Base-by-base conservation (phyloP, 2,797 vertebrate species). In the Coccyzus lansbergi region DNA sequence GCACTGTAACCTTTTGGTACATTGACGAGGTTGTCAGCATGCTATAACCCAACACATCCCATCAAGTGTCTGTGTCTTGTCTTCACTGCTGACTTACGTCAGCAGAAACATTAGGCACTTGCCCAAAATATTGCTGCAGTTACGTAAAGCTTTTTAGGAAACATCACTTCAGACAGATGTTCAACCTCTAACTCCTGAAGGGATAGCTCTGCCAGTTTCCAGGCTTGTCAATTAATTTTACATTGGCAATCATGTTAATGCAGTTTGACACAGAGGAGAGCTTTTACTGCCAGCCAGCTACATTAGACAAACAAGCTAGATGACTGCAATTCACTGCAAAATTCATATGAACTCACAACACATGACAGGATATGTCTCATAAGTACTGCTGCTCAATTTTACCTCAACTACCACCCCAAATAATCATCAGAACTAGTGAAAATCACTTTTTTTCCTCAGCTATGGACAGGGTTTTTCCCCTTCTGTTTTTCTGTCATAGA, bases 171-270 rank as follows among this genome's bases (percentile, higher is more conserved):
- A 96, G 84, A 96, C 91, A 97, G 90, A 96, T 97, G 80, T 97
- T 97, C 97, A 97, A 97, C 96, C 95, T 92, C 60, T 60, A 76
- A 74, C 74, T 74, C 96, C 92, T 95, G 83, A 95, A 92, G 93
- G 69, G 92, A 88, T 88, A 88, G 15, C 52, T 75, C 42, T 80
- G 70, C 20, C 65, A 69, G 83, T 95, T 97, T 69, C 83, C 94
- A 70, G 79, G 72, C 63, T 95, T 93, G 94, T 96, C 96, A 91
- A 98, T 97, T 96, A 98, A 96, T 97, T 97, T 97, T 97, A 93
- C 71, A 93, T 90, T 90, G 86, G 90, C 25, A 62, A 52, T 55
- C 92, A 79, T 67, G 90, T 52, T 97, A 97, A 97, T 95, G 78
- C 7, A 94, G 21, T 78, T 95, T 96, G 96, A 97, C 95, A 94